Evolutionary conservation across 2,113 vertebrate species (phyloP), one percentile per base, ranked within the genome.

Genomic region (Saguinus midas): DNA sequence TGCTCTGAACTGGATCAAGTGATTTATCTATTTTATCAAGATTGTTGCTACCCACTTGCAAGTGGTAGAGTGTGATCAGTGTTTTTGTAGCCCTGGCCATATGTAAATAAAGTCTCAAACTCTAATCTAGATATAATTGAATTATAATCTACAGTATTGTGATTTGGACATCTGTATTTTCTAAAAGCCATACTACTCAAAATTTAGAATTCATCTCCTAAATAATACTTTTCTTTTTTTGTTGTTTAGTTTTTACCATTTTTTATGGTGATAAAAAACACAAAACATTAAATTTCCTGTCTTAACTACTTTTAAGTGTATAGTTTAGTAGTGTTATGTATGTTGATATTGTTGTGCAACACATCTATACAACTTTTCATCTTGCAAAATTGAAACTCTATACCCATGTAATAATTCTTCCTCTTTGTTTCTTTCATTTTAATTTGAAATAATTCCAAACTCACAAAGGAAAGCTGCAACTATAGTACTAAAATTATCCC

Each of bases 401-500:
- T 58, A 55, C 8, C 2, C 13, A 68, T 43, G 76, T 81, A 96
- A 35, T 17, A 87, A 75, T 40, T 10, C 1, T 14, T 7, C 8
- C 29, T 90, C 1, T 3, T 3, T 17, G 14, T 66, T 52, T 43
- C 16, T 55, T 40, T 55, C 45, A 64, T 21, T 73, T 64, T 93
- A 75, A 68, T 91, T 73, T n/a, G 40, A 73, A 95, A 90, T 75
- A 75, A 79, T 90, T 80, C 89, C 57, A 58, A 81, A 48, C 13
- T 82, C 11, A 82, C 2, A 29, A 2, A 96, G 37, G 35, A 40
- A 68, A 45, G 2, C 91, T 79, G n/a, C 23, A 64, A 64, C 17
- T 57, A 25, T 3, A 29, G 10, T 40, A 64, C 8, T 50, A 29
- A 75, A 94, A 11, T 12, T 68, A 50, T 57, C 7, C 43, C 9